phyloP scores from a whole-genome alignment of 2,888 invertebrate species.

The Tholera decimalis region DNA sequence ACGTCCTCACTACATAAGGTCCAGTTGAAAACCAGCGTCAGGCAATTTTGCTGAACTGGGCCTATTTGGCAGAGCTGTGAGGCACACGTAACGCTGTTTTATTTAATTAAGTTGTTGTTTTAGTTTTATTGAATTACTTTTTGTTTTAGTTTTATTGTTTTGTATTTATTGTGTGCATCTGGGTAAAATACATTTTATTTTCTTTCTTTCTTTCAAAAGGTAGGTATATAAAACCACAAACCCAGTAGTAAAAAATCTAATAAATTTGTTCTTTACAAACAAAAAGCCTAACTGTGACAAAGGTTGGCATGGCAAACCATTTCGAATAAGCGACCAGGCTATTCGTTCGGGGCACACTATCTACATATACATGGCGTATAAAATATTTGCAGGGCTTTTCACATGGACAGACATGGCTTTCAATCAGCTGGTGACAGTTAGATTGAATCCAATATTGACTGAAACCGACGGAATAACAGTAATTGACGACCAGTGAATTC shows the following conservation, averaged over 20 bases:
- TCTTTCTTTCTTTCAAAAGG: too few species aligned
- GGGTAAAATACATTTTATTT: too few species aligned
- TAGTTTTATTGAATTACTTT: too few species aligned
- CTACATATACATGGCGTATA: conserved; percentile 37
- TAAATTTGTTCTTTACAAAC: conserved; percentile 3
- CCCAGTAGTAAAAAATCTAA: not conserved
- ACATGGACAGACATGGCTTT: conserved; percentile 66
- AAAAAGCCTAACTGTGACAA: conserved; percentile 23
- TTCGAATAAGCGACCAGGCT: conserved; percentile 22
- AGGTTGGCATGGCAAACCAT: conserved; percentile 20
- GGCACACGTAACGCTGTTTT: too few species aligned
- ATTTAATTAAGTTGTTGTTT: too few species aligned
- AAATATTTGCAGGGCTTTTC: conserved; percentile 56
- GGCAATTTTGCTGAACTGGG: too few species aligned
- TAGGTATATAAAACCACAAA: not conserved
- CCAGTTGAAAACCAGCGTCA: too few species aligned
- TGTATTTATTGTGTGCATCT: too few species aligned
- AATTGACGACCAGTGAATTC: conserved; percentile 73
- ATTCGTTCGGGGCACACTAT: conserved; percentile 31
- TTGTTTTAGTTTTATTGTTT: too few species aligned
- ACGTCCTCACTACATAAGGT: too few species aligned
- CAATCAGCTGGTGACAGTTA: conserved; percentile 82
- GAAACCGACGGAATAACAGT: conserved; percentile 74
- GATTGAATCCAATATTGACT: conserved; percentile 78
- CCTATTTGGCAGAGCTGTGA: too few species aligned